A percentile compares a stretch with the other conserved stretches of the same genome.
Conservation (phyloP, 2,888 invertebrate species). For the Aelia acuminata region DNA sequence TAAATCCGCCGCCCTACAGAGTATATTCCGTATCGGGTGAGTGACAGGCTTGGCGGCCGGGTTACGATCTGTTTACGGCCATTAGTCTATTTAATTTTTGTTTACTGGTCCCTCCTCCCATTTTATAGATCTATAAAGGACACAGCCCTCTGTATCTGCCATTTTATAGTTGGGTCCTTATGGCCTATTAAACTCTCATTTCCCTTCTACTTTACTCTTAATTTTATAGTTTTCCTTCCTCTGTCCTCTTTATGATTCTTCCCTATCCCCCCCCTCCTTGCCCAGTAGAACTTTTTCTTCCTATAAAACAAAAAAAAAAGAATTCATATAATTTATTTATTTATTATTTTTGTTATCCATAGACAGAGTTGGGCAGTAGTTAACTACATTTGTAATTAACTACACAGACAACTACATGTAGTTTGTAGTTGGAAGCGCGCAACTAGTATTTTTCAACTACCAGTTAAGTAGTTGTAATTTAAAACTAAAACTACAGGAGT, state of each 20-base stretch:
- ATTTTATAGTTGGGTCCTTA: constrained; percentile 21
- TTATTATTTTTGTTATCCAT: too few species aligned
- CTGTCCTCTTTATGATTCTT: background rate
- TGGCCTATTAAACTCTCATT: constrained; percentile 38
- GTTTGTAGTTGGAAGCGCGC: too few species aligned
- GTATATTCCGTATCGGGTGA: background rate
- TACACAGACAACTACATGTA: too few species aligned
- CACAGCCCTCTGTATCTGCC: background rate
- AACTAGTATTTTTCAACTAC: too few species aligned
- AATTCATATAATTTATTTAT: too few species aligned
- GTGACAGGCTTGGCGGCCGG: background rate
- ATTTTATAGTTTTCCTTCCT: constrained; percentile 22
- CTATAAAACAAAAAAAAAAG: too few species aligned
- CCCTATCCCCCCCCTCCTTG: background rate
- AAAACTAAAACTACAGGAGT: too few species aligned
- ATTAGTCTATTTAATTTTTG: constrained; percentile 49
- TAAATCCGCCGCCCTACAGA: too few species aligned
- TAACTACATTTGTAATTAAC: too few species aligned
- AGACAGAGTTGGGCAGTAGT: too few species aligned
- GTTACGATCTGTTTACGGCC: constrained; percentile 21
- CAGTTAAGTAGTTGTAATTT: too few species aligned
- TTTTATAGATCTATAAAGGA: constrained; percentile 49
- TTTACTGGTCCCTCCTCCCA: background rate
- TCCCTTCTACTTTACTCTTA: constrained; percentile 13
- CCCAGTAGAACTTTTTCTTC: background rate